Evolutionary conservation across 2,888 invertebrate genomes (phyloP).

Genomic region (Dynastes maya): DNA sequence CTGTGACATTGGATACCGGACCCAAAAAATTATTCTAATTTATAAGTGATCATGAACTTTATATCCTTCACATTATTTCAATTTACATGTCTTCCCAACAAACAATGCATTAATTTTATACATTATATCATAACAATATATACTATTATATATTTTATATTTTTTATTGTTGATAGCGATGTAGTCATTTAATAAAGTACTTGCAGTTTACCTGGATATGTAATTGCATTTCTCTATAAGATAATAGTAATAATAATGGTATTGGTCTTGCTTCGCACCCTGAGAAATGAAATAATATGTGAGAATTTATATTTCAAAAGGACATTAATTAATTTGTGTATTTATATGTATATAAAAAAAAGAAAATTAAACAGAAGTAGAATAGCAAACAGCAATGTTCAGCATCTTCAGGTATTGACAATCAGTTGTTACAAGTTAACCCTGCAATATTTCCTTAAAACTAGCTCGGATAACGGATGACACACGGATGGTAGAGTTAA

Average conservation of each 20-base stretch:
- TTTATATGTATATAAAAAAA: no score
- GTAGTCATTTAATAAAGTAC: constrained; percentile 62
- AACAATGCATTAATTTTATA: constrained; percentile 60
- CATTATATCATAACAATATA: constrained; percentile 64
- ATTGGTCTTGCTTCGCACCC: no score
- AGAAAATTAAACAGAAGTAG: no score
- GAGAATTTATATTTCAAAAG: no score
- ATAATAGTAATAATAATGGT: background rate
- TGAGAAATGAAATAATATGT: no score
- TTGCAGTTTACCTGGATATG: constrained; percentile 54
- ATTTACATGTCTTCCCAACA: constrained; percentile 50
- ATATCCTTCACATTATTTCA: constrained; percentile 52
- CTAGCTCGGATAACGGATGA: no score
- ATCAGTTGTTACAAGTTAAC: no score
- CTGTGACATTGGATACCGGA: constrained; percentile 59
- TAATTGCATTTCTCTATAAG: constrained; percentile 58
- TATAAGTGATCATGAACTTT: constrained; percentile 56
- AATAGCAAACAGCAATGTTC: no score
- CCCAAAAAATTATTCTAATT: constrained; percentile 62
- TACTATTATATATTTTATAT: constrained; percentile 62
- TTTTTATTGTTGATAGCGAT: constrained; percentile 65
- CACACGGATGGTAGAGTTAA: no score
- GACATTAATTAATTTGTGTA: no score
- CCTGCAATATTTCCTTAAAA: no score
- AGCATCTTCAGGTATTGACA: no score